phyloP scores from a whole-genome alignment of 2,888 invertebrate species.

The Muscina levida region DNA sequence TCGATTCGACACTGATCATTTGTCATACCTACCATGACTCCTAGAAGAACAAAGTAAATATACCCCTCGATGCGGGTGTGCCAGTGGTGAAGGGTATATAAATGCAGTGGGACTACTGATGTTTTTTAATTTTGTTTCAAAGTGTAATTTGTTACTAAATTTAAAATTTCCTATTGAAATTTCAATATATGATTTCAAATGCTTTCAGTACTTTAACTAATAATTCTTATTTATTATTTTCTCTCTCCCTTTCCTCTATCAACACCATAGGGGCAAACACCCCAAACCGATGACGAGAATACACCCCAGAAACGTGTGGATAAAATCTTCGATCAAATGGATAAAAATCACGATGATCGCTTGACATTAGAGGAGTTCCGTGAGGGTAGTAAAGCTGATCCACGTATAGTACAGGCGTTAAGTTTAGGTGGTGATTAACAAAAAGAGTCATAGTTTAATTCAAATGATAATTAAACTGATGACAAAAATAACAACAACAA shows the following conservation, averaged over 20 bases:
- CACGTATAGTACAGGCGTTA: constrained; percentile 96
- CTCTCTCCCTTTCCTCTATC: background rate
- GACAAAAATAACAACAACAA: constrained; percentile 47
- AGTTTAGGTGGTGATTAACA: constrained; percentile 87
- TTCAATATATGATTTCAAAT: too few species aligned
- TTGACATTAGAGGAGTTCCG: constrained; percentile 97
- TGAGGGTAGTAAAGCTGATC: constrained; percentile 98
- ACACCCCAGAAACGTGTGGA: constrained; percentile 96
- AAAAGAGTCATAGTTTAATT: constrained; percentile 73
- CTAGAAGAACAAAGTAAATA: too few species aligned
- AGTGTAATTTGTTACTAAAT: too few species aligned
- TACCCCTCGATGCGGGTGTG: too few species aligned
- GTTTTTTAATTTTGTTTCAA: too few species aligned
- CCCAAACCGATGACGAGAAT: constrained; percentile 91
- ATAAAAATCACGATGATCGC: constrained; percentile 98
- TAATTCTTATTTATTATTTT: too few species aligned
- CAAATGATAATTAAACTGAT: constrained; percentile 66
- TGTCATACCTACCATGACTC: too few species aligned
- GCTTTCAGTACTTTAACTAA: too few species aligned
- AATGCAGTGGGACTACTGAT: too few species aligned
- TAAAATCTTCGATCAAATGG: constrained; percentile 99
- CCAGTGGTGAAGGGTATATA: too few species aligned
- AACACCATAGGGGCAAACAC: constrained; percentile 87
- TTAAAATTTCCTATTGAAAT: too few species aligned
- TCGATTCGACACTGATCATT: too few species aligned